Evolutionary conservation across 2,797 vertebrate species (phyloP), one percentile per base, ranked within the genome.

Genomic region (Siniperca scherzeri): DNA sequence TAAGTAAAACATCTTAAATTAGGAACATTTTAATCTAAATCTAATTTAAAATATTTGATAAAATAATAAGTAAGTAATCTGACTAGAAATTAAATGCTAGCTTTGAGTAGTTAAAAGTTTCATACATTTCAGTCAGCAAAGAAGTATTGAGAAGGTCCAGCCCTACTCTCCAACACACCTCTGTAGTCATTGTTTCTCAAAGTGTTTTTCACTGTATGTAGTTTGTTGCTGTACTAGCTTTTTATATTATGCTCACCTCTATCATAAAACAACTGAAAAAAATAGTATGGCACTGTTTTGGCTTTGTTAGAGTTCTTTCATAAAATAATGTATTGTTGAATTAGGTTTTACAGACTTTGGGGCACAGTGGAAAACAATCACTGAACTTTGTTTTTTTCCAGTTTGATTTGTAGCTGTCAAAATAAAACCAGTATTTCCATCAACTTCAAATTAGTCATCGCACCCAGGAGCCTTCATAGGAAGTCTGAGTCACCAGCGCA

Each of bases 401-500:
- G 16, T 42, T 59, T 76, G 40, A 81, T 70, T 69, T 76, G 11
- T 46, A 50, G 10, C 16, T 65, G 53, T 36, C 42, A 70, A 72
- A 52, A 36, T 38, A 73, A 74, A 76, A 60, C 7, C 25, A 19
- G 2, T 56, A 25, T 83, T 83, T 79, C 72, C 77, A 67, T 57
- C 27, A 21, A 22, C 61, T 64, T 78, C 5, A 82, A 27, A 67
- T 78, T 82, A 89, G 80, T 90, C 89, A 90, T 55, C 38, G 25
- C 61, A 77, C 68, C 70, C 73, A 80, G 46, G 55, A 84, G 13
- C 33, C 61, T n/a, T 73, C 27, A 60, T 5, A 78, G 88, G 75
- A 92, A 75, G 44, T 69, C 21, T 92, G 85, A 87, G 78, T 94
- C 91, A 92, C 30, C 0, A 0, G 8, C 7, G 38, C 27, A 25